Base-by-base conservation (phyloP, 2,113 vertebrate genomes). In the Leucopternis melanops region DNA sequence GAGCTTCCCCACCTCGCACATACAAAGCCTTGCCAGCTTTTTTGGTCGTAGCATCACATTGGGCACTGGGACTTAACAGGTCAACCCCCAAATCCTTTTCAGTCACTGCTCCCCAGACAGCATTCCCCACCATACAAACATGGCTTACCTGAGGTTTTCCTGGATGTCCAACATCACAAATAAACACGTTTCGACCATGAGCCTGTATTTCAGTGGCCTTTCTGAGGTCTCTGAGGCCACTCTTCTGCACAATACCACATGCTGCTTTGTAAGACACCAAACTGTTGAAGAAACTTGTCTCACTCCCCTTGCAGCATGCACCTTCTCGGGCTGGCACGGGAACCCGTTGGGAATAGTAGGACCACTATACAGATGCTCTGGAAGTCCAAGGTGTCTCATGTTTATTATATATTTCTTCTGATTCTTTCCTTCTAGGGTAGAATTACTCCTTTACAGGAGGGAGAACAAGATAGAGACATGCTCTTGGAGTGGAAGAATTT, bases 101-200 rank as follows among this genome's bases (percentile, higher is more conserved):
- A 73, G 34, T 10, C 34, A 4, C 44, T 50, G 11, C 29, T 86
- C 72, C 36, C 49, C 72, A 25, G 19, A n/a, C 54, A 80, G 8
- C 23, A 10, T 45, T 61, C 50, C 65, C 38, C 34, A 81, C 16
- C 31, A 18, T 2, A 40, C 21, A 29, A 52, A 2, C 18, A 8
- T 0, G 10, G 16, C 58, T 82, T 23, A 67, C 49, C 44, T 80
- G 67, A 14, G 21, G 13, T 14, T 32, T 47, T 67, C 38, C 32
- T 72, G 36, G n/a, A 21, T 59, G 44, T 22, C 49, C 67, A 74
- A 31, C 14, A 26, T 78, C 44, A 47, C 47, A 67, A 92, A 78
- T 44, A 16, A 86, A 61, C 10, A 15, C 0, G 0, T 75, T 83
- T 57, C 0, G 3, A 31, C 9, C 40, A 3, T 2, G 5, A 62